These are phyloP conservation scores for Altica lythri DNA, from an alignment of 2,888 invertebrate species.

Conservation along the genomic window DNA sequence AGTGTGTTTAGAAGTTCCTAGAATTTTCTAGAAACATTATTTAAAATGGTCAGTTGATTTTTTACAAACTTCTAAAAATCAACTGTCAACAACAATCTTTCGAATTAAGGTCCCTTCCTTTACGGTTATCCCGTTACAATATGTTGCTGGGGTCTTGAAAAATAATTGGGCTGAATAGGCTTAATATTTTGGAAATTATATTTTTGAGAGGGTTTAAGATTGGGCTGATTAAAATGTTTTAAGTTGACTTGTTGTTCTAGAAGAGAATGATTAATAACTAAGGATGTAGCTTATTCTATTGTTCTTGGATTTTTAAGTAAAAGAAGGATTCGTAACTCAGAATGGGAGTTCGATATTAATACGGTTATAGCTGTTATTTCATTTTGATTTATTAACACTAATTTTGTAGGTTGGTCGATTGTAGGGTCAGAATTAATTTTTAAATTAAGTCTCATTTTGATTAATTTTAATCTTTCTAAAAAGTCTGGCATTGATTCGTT, in stretches of 20 bases:
- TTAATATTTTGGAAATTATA: too few relatives aligned
- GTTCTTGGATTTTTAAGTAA: not conserved
- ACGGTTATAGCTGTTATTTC: constrained; percentile 7
- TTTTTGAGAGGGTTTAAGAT: too few relatives aligned
- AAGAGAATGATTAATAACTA: constrained; percentile 2
- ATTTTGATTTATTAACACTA: constrained; percentile 8
- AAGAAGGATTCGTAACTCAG: constrained; percentile 2
- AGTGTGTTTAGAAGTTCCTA: too few relatives aligned
- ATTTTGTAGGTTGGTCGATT: constrained; percentile 3
- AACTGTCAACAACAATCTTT: too few relatives aligned
- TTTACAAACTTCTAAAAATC: too few relatives aligned
- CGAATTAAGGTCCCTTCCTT: too few relatives aligned
- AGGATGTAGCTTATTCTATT: not conserved
- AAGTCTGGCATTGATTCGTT: constrained; percentile 14
- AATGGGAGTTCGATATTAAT: not conserved
- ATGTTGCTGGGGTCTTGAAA: not conserved
- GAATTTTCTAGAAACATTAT: too few relatives aligned
- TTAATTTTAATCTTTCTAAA: constrained; percentile 14
- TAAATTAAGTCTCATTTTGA: constrained; percentile 18
- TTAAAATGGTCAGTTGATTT: too few relatives aligned
- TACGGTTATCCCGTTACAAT: too few relatives aligned
- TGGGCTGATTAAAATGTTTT: too few relatives aligned
- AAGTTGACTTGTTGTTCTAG: constrained; percentile 10
- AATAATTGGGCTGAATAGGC: too few relatives aligned
- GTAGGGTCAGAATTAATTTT: constrained; percentile 12